phyloP scores from a whole-genome alignment of 1,140 invertebrate species.

The Chrysomallon squamiferum region DNA sequence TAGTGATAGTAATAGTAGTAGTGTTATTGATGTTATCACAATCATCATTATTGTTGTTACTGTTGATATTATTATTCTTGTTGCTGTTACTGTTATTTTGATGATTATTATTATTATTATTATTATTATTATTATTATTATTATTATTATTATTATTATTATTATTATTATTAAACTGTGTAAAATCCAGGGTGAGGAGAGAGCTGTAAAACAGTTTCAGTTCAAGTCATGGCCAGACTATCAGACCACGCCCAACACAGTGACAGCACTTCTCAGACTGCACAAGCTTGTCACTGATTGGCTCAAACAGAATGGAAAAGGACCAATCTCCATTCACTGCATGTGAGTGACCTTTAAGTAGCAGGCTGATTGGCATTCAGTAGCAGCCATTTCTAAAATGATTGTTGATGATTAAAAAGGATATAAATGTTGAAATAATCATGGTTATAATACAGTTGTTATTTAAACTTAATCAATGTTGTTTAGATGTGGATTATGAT shows the following conservation, averaged over 20 bases:
- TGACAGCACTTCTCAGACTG: slow-evolving; percentile 44
- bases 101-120: too few species aligned
- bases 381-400: background rate
- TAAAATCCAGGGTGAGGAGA: slow-evolving; percentile 46
- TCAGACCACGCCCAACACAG: slow-evolving; percentile 46
- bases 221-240: slow-evolving; percentile 57
- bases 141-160: too few species aligned
- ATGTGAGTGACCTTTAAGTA: slow-evolving; percentile 47
- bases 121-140: too few species aligned
- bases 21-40: too few species aligned
- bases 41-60: too few species aligned
- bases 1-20: too few species aligned
- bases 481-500: background rate
- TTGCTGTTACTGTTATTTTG: too few species aligned
- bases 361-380: background rate
- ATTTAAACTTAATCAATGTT: background rate
- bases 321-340: slow-evolving; percentile 60
- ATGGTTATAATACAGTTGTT: background rate
- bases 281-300: slow-evolving; percentile 54
- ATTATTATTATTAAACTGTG: too few species aligned
- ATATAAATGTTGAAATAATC: background rate
- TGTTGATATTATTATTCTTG: too few species aligned
- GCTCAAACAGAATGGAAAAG: slow-evolving; percentile 57
- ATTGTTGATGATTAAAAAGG: background rate
- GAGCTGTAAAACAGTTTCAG: slow-evolving; percentile 59